Conservation (phyloP, 2,888 invertebrate genomes). For the Incurvaria masculella region DNA sequence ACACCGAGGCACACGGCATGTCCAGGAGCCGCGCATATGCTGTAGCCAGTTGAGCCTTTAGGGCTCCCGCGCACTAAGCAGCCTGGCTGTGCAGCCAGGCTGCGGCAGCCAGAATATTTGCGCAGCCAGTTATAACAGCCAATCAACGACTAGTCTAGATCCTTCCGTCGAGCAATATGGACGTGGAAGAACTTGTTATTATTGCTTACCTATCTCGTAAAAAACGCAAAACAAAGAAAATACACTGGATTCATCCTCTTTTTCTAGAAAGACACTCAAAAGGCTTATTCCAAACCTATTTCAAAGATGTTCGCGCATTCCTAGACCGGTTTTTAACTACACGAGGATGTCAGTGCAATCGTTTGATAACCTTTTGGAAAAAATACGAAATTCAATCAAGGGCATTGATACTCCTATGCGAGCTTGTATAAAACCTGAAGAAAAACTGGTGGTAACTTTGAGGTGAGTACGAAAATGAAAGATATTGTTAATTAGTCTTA, state of each 20-base stretch:
- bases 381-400: constrained; percentile 17
- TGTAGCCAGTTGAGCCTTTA: no score
- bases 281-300: constrained; percentile 19
- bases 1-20: no score
- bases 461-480: constrained; percentile 19
- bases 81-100: constrained; percentile 11
- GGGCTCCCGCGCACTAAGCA: constrained; percentile 17
- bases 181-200: constrained; percentile 19
- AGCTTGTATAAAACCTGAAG: constrained; percentile 18
- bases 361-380: constrained; percentile 18
- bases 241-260: constrained; percentile 20
- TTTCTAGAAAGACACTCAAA: constrained; percentile 19
- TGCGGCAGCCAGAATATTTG: constrained; percentile 10
- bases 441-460: constrained; percentile 20
- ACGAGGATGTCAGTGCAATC: constrained; percentile 19
- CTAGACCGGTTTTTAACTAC: constrained; percentile 20
- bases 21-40: no score
- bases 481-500: constrained; percentile 17
- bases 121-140: constrained; percentile 19
- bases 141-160: constrained; percentile 18
- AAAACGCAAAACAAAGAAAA: constrained; percentile 19
- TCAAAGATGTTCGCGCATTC: constrained; percentile 18
- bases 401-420: constrained; percentile 18
- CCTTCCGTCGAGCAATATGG: constrained; percentile 19
- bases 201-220: constrained; percentile 17